Conservation (phyloP, 2,113 vertebrate species). For the Arothron firmamentum region DNA sequence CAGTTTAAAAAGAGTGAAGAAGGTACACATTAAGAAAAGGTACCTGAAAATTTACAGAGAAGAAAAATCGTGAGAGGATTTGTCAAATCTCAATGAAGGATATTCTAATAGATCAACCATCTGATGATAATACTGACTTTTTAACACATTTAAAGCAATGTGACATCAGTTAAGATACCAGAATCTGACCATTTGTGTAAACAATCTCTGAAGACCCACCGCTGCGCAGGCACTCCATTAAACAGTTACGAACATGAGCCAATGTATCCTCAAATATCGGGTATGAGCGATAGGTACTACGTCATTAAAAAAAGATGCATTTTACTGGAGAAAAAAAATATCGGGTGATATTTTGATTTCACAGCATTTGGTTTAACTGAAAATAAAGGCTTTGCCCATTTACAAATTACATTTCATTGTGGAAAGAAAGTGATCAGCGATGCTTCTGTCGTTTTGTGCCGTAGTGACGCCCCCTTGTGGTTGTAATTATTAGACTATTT, state of each 20-base stretch:
- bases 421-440: conserved; percentile 19
- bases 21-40: conserved; percentile 9
- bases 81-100: conserved; percentile 19
- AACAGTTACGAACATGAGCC: conserved; percentile 17
- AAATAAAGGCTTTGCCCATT: conserved; percentile 20
- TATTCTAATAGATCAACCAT: conserved; percentile 31
- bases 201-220: conserved; percentile 8
- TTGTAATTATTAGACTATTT: conserved; percentile 34
- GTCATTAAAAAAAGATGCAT: conserved; percentile 16
- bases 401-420: conserved; percentile 22
- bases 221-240: conserved; percentile 23
- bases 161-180: conserved; percentile 36
- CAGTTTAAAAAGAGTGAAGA: conserved; percentile 2
- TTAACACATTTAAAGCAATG: conserved; percentile 61
- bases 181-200: conserved; percentile 24
- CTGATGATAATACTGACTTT: conserved; percentile 38
- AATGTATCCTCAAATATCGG: conserved; percentile 33
- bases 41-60: conserved; percentile 40
- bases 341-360: conserved; percentile 21
- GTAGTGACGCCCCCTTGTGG: conserved; percentile 31
- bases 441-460: background rate
- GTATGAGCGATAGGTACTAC: conserved; percentile 14
- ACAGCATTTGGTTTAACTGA: conserved; percentile 20
- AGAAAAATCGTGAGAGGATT: conserved; percentile 40
- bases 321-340: conserved; percentile 12